Conservation (phyloP, 2,888 invertebrate genomes). For the Orthonevra nobilis region DNA sequence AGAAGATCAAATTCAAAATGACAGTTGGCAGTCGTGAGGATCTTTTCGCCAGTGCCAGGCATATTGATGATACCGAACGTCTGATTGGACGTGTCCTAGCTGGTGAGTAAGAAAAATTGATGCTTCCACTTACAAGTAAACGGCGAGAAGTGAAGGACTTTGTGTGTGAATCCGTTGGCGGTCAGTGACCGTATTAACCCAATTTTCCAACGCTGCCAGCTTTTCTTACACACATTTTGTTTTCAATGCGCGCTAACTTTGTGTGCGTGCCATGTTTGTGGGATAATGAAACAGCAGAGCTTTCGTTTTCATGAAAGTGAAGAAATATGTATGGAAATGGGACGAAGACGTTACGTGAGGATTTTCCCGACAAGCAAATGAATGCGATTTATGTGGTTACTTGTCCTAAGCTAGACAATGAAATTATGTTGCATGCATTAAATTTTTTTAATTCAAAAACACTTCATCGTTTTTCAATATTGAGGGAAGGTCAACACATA, state of each 20-base stretch:
- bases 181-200: slow-evolving; percentile 78
- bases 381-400: too few relatives aligned
- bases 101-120: slow-evolving; percentile 79
- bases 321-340: slow-evolving; percentile 18
- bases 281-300: slow-evolving; percentile 14
- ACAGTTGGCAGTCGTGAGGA: slow-evolving; percentile 79
- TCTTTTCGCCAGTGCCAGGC: slow-evolving; percentile 78
- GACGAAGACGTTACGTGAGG: too few relatives aligned
- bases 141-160: slow-evolving; percentile 51
- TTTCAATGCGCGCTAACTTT: neutral
- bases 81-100: slow-evolving; percentile 79
- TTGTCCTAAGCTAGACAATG: too few relatives aligned
- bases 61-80: slow-evolving; percentile 79
- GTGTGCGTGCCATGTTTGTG: slow-evolving; percentile 28
- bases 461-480: too few relatives aligned
- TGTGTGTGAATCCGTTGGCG: slow-evolving; percentile 67
- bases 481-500: too few relatives aligned
- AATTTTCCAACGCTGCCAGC: slow-evolving; percentile 68
- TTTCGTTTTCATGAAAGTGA: slow-evolving; percentile 58
- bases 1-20: too few relatives aligned
- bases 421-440: too few relatives aligned
- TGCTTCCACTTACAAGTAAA: too few relatives aligned
- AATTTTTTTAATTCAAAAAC: too few relatives aligned
- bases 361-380: too few relatives aligned
- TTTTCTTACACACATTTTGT: neutral